A percentile compares a stretch with the other conserved stretches of the same genome.
Evolutionary conservation across 1,140 invertebrate species (phyloP).

Genomic region (Laupala kohalensis): DNA sequence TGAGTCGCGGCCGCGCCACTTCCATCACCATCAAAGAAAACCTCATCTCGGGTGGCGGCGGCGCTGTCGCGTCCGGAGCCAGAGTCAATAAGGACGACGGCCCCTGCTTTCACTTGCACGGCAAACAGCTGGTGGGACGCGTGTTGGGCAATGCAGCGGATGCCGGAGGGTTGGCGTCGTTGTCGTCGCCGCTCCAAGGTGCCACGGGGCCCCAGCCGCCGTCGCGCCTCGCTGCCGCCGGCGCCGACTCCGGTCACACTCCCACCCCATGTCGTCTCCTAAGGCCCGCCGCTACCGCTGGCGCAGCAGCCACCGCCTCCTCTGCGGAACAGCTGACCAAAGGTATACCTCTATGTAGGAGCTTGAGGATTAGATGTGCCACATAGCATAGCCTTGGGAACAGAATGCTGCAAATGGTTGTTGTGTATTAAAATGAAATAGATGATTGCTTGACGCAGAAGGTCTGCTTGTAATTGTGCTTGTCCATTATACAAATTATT

Average conservation of each 20-base stretch:
- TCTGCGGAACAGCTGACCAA: slow-evolving; percentile 20
- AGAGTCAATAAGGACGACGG: not conserved
- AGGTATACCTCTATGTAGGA: slow-evolving; percentile 24
- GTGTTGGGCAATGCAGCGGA: slow-evolving; percentile 16
- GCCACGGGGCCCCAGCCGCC: slow-evolving; percentile 24
- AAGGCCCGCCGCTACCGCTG: slow-evolving; percentile 14
- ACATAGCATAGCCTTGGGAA: too few species aligned
- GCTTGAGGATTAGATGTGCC: too few species aligned
- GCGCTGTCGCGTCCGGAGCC: slow-evolving; percentile 18
- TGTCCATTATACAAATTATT: too few species aligned
- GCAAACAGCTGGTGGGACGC: slow-evolving; percentile 8
- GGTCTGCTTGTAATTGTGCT: too few species aligned
- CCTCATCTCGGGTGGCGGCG: slow-evolving; percentile 12
- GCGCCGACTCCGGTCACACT: slow-evolving; percentile 23
- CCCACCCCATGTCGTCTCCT: too few species aligned
- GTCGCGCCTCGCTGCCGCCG: slow-evolving; percentile 16
- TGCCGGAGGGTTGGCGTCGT: slow-evolving; percentile 18
- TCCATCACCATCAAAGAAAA: slow-evolving; percentile 1
- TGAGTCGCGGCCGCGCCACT: not conserved
- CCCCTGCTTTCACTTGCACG: not conserved
- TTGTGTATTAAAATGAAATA: too few species aligned
- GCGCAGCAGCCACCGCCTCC: slow-evolving; percentile 13
- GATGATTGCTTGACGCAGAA: too few species aligned
- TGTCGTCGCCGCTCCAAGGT: slow-evolving; percentile 22
- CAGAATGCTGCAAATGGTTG: too few species aligned